Base-by-base conservation (phyloP, 1,140 invertebrate genomes). In the Drosophila setifemur region DNA sequence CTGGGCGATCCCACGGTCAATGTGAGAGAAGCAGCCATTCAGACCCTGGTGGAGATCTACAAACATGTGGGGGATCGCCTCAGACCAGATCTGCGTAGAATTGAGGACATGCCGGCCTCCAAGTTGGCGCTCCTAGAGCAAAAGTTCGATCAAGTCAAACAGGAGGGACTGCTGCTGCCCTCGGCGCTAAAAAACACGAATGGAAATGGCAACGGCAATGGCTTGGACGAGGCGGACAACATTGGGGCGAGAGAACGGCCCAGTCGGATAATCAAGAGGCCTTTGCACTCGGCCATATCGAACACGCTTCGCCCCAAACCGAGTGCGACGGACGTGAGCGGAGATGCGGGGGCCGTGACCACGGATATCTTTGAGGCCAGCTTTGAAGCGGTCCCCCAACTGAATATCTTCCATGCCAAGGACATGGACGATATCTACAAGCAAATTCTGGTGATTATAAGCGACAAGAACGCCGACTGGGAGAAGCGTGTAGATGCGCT, bases 41-140 rank as follows among this genome's bases (percentile, higher is more conserved):
- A 94, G 73, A 95, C 97, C 3, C 89, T 98, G 31, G 95, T 97
- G 12, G 96, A 98, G 89, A 95, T 98, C 19, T 98, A 98, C 90
- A 94, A 96, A 85, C 97, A 98, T 91, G 96, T 98, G 43, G 97
- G 97, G 40, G 97, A 99, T 89, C 94, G 95, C 90, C 92, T 99
- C 39, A 91, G 97, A 70, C 91, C 93, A 37, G 97, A 98, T 91
- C 91, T 99, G 45, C 93, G 94, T 73, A 95, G 94, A 86, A 97
- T 97, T 85, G 94, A 96, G 75, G 94, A 96, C 85, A 93, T 98
- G 49, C 95, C 96, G 5, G 93, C 94, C 39, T 92, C 95, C 9
- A 98, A 97, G 94, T 94, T 97, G 90, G 93, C 93, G 50, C 87
- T 93, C 66, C 90, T 98, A 12, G 94, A 96, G 72, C 93, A 94